phyloP scores from a whole-genome alignment of 1,140 invertebrate species.

The Macrobrachium rosenbergii region DNA sequence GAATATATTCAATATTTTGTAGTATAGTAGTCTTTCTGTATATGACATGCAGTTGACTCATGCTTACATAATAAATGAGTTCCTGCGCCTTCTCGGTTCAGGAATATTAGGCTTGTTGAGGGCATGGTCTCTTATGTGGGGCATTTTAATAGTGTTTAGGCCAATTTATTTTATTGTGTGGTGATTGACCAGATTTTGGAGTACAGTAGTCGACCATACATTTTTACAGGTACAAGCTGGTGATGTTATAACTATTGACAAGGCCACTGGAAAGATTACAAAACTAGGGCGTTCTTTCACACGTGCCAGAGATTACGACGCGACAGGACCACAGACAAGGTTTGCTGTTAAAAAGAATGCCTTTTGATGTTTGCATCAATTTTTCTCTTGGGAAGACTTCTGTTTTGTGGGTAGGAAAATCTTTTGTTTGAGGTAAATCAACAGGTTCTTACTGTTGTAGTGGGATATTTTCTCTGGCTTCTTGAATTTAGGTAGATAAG shows the following conservation, averaged over 20 bases:
- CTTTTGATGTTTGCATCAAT: background rate
- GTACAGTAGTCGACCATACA: no score
- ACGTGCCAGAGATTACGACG: conserved; percentile 96
- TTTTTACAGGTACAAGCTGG: conserved; percentile 84
- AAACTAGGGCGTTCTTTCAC: conserved; percentile 94
- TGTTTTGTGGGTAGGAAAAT: no score
- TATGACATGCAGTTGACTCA: no score
- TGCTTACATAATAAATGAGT: no score
- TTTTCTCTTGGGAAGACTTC: background rate
- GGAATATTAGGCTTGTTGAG: no score
- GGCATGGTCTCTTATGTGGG: background rate
- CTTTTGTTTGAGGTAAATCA: no score
- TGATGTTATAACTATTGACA: conserved; percentile 98
- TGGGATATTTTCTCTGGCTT: no score
- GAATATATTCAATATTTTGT: no score
- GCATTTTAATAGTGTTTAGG: background rate
- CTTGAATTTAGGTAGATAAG: no score
- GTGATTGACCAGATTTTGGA: background rate
- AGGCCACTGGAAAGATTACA: conserved; percentile 97
- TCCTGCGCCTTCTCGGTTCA: no score
- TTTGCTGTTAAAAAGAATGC: background rate
- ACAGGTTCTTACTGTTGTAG: no score
- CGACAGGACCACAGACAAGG: conserved; percentile 81
- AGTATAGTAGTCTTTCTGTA: no score
- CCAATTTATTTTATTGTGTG: background rate